phyloP scores from a whole-genome alignment of 2,797 vertebrate species.

The Sus cebifrons region DNA sequence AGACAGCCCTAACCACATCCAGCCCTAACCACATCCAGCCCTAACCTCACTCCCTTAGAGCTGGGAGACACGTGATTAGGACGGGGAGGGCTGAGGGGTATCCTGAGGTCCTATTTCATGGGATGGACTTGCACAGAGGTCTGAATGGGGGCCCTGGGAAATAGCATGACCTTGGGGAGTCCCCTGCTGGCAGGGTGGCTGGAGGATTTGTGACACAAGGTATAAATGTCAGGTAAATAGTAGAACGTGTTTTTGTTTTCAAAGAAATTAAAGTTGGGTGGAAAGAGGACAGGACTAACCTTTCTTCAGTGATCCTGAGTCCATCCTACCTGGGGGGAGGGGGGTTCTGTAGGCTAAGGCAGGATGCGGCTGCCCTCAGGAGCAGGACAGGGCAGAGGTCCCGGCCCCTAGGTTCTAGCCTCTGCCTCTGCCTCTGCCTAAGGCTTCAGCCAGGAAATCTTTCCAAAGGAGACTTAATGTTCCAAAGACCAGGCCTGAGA shows the following conservation, averaged over 20 bases:
- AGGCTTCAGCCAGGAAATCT: not conserved
- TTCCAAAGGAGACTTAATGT: not conserved
- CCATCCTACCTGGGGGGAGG: not conserved
- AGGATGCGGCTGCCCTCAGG: not conserved
- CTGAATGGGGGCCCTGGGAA: not conserved
- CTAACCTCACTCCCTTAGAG: not conserved
- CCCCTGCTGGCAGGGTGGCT: too few relatives aligned
- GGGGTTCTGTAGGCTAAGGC: not conserved
- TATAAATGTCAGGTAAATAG: not conserved
- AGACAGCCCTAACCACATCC: too few relatives aligned
- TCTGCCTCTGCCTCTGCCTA: not conserved
- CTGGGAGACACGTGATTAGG: not conserved
- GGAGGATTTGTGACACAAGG: not conserved
- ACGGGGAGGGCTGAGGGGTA: not conserved
- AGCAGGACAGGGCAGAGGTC: not conserved
- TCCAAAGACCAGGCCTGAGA: not conserved
- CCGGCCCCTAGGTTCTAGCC: not conserved
- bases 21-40: too few relatives aligned
- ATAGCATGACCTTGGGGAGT: too few relatives aligned
- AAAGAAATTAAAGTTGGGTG: not conserved
- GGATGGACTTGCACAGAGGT: not conserved
- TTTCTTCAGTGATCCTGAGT: too few relatives aligned
- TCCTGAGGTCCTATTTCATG: not conserved
- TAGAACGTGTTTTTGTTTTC: not conserved
- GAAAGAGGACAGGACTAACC: not conserved